Base-by-base conservation (phyloP, 2,888 invertebrate species). In the Imbricaverruca yamaguchii region DNA sequence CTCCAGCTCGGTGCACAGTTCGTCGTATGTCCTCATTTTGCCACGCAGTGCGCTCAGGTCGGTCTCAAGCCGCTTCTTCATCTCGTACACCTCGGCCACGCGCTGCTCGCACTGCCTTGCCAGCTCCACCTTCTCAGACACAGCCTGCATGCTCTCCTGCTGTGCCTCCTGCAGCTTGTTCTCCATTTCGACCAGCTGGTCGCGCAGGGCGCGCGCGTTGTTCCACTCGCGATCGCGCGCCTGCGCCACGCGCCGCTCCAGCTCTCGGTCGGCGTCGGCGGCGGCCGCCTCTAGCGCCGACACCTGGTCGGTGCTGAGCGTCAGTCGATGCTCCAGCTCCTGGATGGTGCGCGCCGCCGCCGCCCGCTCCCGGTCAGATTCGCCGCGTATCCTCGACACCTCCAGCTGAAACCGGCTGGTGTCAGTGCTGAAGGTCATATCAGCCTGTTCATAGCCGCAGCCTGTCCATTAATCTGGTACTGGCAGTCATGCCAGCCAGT, bases 221-320 rank as follows among this genome's bases (percentile, higher is more conserved):
- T 7, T 55, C 74, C 74, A 74, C 74, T 74, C 74, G 74, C 74
- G 74, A 21, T 74, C 74, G 10, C 74, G 74, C 55, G 74, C 74
- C 74, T 74, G 74, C 21, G 74, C 74, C 74, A 74, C 74, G 55
- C 74, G 74, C 55, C 74, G 74, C 74, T 74, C 74, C 74, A 74
- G 21, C 55, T 53, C 23, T 0, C 74, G 74, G 53, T 74, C 74
- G 53, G 55, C 74, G 74, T 74, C 74, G 53, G 74, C 74, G 53
- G 74, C 55, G 55, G 21, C 74, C 21, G 74, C 53, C 55, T 74
- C 74, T 21, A 74, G 74, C 21, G 55, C 53, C 18, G 74, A 21
- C 55, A 55, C 55, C 74, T 39, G 53, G 10, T 74, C 74, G 3
- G 18, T 11, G 10, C 53, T 55, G 10, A 74, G 74, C 53, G 74